phyloP scores from a whole-genome alignment of 2,113 vertebrate species.

The Plestiodon gilberti region DNA sequence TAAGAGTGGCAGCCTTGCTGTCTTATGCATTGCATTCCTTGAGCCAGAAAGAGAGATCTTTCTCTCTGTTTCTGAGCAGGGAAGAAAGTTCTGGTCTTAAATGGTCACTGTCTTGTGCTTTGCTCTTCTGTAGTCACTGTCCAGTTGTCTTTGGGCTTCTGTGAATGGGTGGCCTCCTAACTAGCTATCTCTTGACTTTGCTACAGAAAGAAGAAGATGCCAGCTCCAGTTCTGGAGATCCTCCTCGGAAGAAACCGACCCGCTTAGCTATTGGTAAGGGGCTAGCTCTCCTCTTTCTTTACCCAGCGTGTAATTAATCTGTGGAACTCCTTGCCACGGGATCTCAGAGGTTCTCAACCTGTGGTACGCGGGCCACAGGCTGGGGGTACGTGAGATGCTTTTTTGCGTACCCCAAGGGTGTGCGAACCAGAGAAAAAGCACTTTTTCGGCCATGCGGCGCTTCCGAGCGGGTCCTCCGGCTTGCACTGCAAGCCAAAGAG shows the following conservation, averaged over 20 bases:
- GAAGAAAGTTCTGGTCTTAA: neutral
- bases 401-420: too few species aligned
- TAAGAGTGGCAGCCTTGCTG: constrained; percentile 57
- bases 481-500: too few species aligned
- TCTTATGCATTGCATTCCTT: fast-evolving
- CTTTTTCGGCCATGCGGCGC: too few species aligned
- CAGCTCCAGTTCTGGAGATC: constrained; percentile 89
- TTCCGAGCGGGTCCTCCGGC: too few species aligned
- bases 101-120: neutral
- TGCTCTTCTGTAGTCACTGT: neutral
- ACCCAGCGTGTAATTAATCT: too few species aligned
- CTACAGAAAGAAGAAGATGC: constrained; percentile 87
- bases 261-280: constrained; percentile 93
- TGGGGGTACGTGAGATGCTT: too few species aligned
- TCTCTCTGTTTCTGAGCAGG: neutral
- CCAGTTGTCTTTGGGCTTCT: neutral
- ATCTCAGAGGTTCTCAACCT: too few species aligned
- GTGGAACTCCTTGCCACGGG: too few species aligned
- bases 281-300: neutral
- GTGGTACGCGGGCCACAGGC: too few species aligned
- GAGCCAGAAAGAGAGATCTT: neutral
- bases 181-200: neutral
- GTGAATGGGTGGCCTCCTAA: neutral
- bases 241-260: constrained; percentile 97
- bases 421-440: too few species aligned